Evolutionary conservation across 1,140 invertebrate species (phyloP).

Genomic region (Coptotermes formosanus): DNA sequence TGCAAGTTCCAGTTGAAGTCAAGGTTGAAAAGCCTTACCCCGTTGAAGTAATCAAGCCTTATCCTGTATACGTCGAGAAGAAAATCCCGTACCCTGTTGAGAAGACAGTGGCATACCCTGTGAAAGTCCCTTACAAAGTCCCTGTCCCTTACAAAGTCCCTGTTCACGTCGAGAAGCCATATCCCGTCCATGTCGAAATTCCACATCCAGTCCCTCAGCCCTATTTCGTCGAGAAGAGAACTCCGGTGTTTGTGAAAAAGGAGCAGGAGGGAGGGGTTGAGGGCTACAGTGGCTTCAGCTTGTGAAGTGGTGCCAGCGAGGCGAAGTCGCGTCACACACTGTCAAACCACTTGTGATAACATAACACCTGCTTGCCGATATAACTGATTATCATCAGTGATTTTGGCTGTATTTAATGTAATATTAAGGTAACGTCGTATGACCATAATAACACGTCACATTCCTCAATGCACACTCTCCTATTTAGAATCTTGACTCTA

Average conservation of each 20-base stretch:
- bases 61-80: not conserved
- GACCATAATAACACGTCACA: too few species aligned
- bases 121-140: not conserved
- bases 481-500: too few species aligned
- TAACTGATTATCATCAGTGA: too few species aligned
- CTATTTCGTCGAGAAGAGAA: not conserved
- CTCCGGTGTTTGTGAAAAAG: not conserved
- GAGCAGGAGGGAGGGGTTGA: not conserved
- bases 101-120: not conserved
- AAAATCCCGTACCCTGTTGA: not conserved
- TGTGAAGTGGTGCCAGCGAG: not conserved
- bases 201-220: not conserved
- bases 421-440: too few species aligned
- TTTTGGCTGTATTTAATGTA: too few species aligned
- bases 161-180: not conserved
- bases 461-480: too few species aligned
- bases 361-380: too few species aligned
- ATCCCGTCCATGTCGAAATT: not conserved
- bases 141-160: not conserved
- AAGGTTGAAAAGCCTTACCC: not conserved
- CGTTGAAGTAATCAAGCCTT: not conserved
- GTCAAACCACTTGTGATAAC: too few species aligned
- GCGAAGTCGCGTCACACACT: too few species aligned
- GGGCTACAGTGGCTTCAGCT: not conserved
- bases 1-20: not conserved